Conservation (phyloP, 2,888 invertebrate species). For the Drosophila borealis region DNA sequence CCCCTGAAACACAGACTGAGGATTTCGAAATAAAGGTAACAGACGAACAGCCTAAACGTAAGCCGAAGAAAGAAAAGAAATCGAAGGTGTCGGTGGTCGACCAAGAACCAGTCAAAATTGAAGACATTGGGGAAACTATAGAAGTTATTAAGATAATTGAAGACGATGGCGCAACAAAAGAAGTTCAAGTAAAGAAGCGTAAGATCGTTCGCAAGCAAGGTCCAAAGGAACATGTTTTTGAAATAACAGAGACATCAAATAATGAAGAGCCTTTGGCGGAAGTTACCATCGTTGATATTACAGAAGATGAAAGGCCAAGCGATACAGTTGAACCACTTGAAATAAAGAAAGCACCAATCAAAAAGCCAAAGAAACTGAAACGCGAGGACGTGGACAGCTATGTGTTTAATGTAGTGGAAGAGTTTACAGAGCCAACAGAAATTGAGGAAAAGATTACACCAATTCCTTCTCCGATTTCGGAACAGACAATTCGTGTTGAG, state of each 20-base stretch:
- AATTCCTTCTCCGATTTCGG: constrained; percentile 37
- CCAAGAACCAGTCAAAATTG: constrained; percentile 45
- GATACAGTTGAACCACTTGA: constrained; percentile 16
- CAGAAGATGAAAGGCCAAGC: constrained; percentile 46
- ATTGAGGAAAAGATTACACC: constrained; percentile 2
- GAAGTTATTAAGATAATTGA: constrained; percentile 67
- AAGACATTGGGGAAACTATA: constrained; percentile 72
- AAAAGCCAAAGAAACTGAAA: constrained; percentile 60
- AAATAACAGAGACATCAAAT: constrained; percentile 83
- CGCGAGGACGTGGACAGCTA: constrained; percentile 67
- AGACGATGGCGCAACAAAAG: constrained; percentile 81
- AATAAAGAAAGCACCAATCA: constrained; percentile 52
- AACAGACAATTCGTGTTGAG: constrained; percentile 75
- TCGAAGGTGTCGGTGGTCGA: constrained; percentile 85
- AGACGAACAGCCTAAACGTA: constrained; percentile 52
- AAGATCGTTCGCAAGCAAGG: constrained; percentile 84
- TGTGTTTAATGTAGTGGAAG: constrained; percentile 69
- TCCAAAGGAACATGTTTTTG: constrained; percentile 84
- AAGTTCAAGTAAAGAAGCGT: constrained; percentile 84
- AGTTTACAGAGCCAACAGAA: constrained; percentile 27
- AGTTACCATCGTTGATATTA: constrained; percentile 73
- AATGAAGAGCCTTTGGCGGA: constrained; percentile 83
- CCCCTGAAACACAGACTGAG: constrained; percentile 4
- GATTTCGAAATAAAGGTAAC: constrained; percentile 67
- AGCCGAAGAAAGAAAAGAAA: constrained; percentile 75